phyloP scores from a whole-genome alignment of 2,888 invertebrate species.

The Reticulitermes lucifugus region DNA sequence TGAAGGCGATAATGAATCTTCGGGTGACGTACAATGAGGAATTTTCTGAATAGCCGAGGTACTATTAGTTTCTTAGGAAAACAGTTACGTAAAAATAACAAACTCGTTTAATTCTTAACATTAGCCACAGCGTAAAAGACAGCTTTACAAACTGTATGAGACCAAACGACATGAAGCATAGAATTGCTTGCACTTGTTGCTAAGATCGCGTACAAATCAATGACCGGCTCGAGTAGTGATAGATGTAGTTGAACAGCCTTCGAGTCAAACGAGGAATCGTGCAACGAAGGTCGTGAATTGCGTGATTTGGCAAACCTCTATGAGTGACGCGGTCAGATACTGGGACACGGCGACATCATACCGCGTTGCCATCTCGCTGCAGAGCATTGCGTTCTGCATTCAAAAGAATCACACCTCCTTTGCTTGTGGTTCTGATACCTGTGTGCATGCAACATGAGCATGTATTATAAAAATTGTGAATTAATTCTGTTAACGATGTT shows the following conservation, averaged over 20 bases:
- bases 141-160: no score
- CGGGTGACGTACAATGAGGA: no score
- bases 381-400: neutral
- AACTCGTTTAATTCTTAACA: no score
- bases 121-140: no score
- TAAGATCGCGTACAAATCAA: no score
- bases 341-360: constrained; percentile 12
- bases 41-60: no score
- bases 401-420: constrained; percentile 12
- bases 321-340: neutral
- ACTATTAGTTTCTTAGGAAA: no score
- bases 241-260: neutral
- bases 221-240: neutral
- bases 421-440: neutral
- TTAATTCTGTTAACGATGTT: no score
- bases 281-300: constrained; percentile 22
- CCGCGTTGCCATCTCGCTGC: neutral
- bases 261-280: neutral
- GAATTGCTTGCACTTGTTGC: no score
- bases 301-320: constrained; percentile 26
- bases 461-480: neutral
- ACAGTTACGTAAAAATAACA: no score
- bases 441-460: neutral
- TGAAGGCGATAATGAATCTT: no score
- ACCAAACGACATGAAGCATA: no score